These are phyloP conservation scores for Nineta flava DNA, from an alignment of 2,888 invertebrate species.

Conservation along the genomic window DNA sequence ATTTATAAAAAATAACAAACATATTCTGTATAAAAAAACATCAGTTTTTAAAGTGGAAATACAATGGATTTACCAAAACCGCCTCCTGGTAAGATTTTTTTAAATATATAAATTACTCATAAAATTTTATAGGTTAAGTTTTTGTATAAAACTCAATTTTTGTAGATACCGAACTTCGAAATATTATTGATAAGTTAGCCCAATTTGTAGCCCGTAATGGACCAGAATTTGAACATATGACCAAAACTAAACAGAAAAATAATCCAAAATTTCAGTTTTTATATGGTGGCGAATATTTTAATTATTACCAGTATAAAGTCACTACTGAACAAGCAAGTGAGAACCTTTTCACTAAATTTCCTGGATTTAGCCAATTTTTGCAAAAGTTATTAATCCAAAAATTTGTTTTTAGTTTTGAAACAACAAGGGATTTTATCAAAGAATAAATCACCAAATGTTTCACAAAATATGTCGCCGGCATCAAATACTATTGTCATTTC, in stretches of 20 bases:
- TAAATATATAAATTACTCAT: neutral
- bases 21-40: neutral
- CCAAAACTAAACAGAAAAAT: slow-evolving; percentile 94
- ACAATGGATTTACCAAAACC: slow-evolving; percentile 37
- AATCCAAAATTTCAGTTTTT: slow-evolving; percentile 96
- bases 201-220: slow-evolving; percentile 99
- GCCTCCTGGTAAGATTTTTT: slow-evolving; percentile 35
- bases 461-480: slow-evolving; percentile 4
- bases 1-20: neutral
- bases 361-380: neutral
- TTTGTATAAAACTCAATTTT: slow-evolving; percentile 11
- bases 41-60: slow-evolving; percentile 2
- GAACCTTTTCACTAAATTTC: slow-evolving; percentile 25
- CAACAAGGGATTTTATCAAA: slow-evolving; percentile 41
- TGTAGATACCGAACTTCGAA: slow-evolving; percentile 82
- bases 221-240: slow-evolving; percentile 98
- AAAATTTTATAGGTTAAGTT: neutral
- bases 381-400: slow-evolving; percentile 10
- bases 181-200: slow-evolving; percentile 96
- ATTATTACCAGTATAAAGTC: slow-evolving; percentile 94
- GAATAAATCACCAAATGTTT: slow-evolving; percentile 16
- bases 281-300: slow-evolving; percentile 89
- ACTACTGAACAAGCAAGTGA: slow-evolving; percentile 87
- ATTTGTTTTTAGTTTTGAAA: slow-evolving; percentile 43
- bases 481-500: slow-evolving; percentile 10